Percentiles rank a stretch among this genome's conserved stretches.
Evolutionary conservation across 2,797 vertebrate genomes (phyloP).

Genomic region (Pseudotriccus pelzelni): DNA sequence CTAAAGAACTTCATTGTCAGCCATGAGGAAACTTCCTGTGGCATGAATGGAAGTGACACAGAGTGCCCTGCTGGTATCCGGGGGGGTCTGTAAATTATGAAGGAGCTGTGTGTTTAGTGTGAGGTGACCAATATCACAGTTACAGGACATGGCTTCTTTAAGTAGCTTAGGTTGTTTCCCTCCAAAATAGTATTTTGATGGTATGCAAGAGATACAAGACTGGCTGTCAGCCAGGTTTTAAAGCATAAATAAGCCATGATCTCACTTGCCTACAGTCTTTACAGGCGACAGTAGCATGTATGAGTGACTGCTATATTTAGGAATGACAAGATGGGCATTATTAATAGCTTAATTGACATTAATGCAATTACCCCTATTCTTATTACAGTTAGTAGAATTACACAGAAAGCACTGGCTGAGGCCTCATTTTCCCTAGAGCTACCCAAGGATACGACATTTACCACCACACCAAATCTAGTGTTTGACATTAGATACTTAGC

Average conservation of each 20-base stretch:
- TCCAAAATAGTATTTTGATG: constrained; percentile 2
- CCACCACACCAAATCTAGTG: constrained; percentile 73
- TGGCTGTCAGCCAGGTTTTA: constrained; percentile 33
- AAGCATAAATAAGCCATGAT: constrained; percentile 51
- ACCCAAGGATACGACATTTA: constrained; percentile 77
- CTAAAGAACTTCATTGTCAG: neutral
- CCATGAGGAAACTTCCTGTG: neutral
- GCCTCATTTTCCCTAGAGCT: constrained; percentile 78
- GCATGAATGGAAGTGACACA: neutral
- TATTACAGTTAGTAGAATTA: constrained; percentile 80
- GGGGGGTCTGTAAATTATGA: neutral
- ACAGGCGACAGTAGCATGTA: constrained; percentile 62
- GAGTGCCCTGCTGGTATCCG: neutral
- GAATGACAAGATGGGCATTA: constrained; percentile 77
- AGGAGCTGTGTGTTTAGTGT: neutral
- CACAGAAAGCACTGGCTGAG: constrained; percentile 72
- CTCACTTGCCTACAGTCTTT: constrained; percentile 63
- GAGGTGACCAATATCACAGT: neutral
- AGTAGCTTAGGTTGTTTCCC: neutral
- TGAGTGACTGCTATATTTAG: constrained; percentile 73
- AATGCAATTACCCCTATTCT: constrained; percentile 78
- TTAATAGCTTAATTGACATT: constrained; percentile 84
- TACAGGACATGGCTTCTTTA: neutral
- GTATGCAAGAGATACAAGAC: neutral
- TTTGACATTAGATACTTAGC: constrained; percentile 80